These are phyloP conservation scores for Magallana nippona DNA, from an alignment of 2,888 invertebrate species.

Conservation along the genomic window DNA sequence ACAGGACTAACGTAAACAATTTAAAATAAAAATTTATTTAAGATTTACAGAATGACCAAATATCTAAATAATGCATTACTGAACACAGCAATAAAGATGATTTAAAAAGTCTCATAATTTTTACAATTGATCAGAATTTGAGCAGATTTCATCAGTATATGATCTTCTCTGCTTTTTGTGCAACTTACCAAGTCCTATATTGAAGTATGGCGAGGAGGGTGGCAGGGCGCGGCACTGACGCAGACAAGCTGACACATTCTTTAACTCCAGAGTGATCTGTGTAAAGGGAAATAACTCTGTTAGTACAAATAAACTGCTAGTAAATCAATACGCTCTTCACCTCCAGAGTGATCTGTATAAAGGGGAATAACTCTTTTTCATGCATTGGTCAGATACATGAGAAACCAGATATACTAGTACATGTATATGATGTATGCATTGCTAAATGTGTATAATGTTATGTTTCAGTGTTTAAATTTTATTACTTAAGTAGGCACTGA, in stretches of 20 bases:
- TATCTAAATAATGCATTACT: too few species aligned
- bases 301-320: not conserved
- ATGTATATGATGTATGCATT: too few species aligned
- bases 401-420: too few species aligned
- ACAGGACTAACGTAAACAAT: not conserved
- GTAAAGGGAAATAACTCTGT: constrained; percentile 38
- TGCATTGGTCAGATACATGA: too few species aligned
- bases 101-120: not conserved
- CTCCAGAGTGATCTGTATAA: constrained; percentile 74
- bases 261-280: constrained; percentile 77
- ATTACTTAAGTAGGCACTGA: too few species aligned
- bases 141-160: not conserved
- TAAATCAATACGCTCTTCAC: constrained; percentile 75
- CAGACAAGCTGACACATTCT: constrained; percentile 78
- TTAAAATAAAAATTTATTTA: too few species aligned
- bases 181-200: constrained; percentile 76
- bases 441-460: too few species aligned
- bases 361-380: constrained; percentile 15
- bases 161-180: too few species aligned
- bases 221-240: constrained; percentile 77
- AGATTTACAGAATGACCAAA: too few species aligned
- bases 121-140: not conserved
- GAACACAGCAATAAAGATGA: not conserved
- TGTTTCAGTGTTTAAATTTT: too few species aligned
- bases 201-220: constrained; percentile 76